Evolutionary conservation across 1,140 invertebrate species (phyloP), one percentile per base, ranked within the genome.

Genomic region (Onthophagus taurus): DNA sequence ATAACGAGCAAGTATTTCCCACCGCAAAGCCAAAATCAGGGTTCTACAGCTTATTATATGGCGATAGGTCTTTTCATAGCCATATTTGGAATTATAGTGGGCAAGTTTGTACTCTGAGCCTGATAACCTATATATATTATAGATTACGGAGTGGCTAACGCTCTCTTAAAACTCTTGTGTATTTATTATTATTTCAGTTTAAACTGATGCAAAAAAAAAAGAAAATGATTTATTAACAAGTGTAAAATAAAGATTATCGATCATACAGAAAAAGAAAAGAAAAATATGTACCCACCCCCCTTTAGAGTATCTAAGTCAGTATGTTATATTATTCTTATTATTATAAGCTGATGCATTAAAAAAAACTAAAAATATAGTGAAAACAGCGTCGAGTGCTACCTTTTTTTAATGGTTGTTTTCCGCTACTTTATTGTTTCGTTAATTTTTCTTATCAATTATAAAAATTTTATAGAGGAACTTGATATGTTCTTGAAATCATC

Each of bases 21-120:
- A 29, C 53, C 60, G 23, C 35, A 33, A 18, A 31, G 64, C 59
- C 66, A 51, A 50, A 58, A 63, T 29, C 72, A 72, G 53, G 59
- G 63, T 26, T 59, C 68, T 51, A 53, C 71, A 42, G 59, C 72
- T 49, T 66, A 70, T 43, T 73, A 69, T 64, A 58, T 75, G 31
- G 67, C 64, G 43, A 63, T 67, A 49, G 67, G 72, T 19, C 52
- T 75, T 48, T 68, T 59, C 50, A 70, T 72, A 61, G 71, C 71
- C 18, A 51, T 75, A 23, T 58, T 75, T 46, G 71, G 72, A 44
- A 67, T 75, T 49, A 64, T 75, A 50, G 64, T 75, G 53, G 73
- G 72, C 53, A 75, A 75, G 60, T 75, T 69, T 63, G 50, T 74
- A 61, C 72, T 75, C 65, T 74, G 70, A 74, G 31, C 33, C 37